Evolutionary conservation across 2,113 vertebrate genomes (phyloP).

Genomic region (chimpanzee (Pan troglodytes)): NHGRI_mPanTro3-v2.1_pri NC_072403.2:15471001-15471500

Average conservation of each 20-base stretch:
- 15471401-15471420: background rate
- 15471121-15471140: background rate
- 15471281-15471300: background rate
- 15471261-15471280: too few relatives aligned
- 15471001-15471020: background rate
- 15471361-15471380: background rate
- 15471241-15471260: background rate
- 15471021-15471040: background rate
- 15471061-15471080: background rate
- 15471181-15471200: background rate
- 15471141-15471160: background rate
- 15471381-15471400: background rate
- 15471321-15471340: background rate
- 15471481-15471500: background rate
- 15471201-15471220: too few relatives aligned
- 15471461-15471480: background rate
- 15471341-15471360: background rate
- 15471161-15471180: background rate
- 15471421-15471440: background rate
- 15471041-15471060: background rate
- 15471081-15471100: background rate
- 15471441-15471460: background rate
- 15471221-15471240: background rate
- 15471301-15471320: background rate
- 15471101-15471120: background rate